Percentiles rank a stretch among this genome's conserved stretches.
Evolutionary conservation across 2,113 vertebrate species (phyloP).

Genomic region (Uria lomvia): DNA sequence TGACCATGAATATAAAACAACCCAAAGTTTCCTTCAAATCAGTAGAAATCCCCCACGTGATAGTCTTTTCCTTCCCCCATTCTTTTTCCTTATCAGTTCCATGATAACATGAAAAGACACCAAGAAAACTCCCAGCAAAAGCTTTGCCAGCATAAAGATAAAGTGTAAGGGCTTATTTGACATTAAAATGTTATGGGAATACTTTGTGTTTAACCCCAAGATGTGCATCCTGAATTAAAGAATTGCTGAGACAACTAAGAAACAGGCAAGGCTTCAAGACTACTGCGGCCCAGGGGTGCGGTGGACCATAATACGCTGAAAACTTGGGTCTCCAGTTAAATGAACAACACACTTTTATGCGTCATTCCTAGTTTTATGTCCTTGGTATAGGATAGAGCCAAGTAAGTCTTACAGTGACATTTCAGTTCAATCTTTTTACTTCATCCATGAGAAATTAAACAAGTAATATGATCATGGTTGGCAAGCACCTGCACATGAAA

Average conservation of each 20-base stretch:
- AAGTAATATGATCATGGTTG: neutral
- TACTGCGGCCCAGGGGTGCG: neutral
- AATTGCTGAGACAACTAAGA: neutral
- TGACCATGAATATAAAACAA: neutral
- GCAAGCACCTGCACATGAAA: neutral
- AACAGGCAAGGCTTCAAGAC: neutral
- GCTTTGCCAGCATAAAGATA: neutral
- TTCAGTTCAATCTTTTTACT: neutral
- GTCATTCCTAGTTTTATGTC: neutral
- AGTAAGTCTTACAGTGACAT: neutral
- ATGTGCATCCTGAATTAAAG: neutral
- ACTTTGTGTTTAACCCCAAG: neutral
- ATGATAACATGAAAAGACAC: neutral
- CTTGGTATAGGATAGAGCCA: neutral
- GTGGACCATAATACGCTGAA: neutral
- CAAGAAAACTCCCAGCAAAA: neutral
- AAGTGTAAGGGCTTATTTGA: neutral
- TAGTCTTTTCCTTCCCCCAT: neutral
- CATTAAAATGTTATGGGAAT: neutral
- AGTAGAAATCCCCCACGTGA: neutral
- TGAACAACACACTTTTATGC: rapidly evolving
- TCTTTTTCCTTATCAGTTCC: neutral
- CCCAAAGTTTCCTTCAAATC: neutral
- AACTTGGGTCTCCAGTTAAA: no score
- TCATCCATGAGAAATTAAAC: neutral